A percentile compares a stretch with the other conserved stretches of the same genome.
These are phyloP conservation scores for Sylvicola fuscatus DNA, from an alignment of 2,888 invertebrate species.

Conservation along the genomic window DNA sequence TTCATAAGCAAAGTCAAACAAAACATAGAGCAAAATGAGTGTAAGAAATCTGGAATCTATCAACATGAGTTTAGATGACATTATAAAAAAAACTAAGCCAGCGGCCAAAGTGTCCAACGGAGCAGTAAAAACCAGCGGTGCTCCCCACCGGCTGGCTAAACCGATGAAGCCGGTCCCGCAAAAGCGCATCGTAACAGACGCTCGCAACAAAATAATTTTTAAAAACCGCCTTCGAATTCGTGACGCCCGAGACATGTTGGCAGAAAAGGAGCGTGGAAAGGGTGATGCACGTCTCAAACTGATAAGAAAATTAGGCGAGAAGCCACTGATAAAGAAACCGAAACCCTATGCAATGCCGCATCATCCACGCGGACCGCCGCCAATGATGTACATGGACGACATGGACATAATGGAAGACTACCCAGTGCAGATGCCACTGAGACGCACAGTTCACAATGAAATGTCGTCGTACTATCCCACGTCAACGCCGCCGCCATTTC, in stretches of 20 bases:
- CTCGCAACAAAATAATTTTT: constrained; percentile 55
- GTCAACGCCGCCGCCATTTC: constrained; percentile 8
- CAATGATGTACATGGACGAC: neutral
- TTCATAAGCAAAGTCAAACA: too few species aligned
- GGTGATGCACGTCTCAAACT: constrained; percentile 43
- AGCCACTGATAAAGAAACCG: neutral
- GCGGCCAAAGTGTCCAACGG: too few species aligned
- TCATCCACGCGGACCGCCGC: too few species aligned
- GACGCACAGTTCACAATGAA: constrained; percentile 19
- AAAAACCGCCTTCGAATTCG: constrained; percentile 54
- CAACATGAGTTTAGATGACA: too few species aligned
- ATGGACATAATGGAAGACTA: constrained; percentile 23
- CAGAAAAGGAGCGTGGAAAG: constrained; percentile 47
- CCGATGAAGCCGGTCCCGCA: too few species aligned
- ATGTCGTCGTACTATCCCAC: constrained; percentile 11
- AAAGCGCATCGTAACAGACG: constrained; percentile 28
- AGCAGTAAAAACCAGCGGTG: too few species aligned
- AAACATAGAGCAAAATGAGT: too few species aligned
- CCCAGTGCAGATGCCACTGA: constrained; percentile 6
- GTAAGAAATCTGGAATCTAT: too few species aligned
- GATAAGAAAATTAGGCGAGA: neutral
- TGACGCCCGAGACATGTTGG: constrained; percentile 63
- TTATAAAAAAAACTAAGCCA: too few species aligned
- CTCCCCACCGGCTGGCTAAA: too few species aligned
- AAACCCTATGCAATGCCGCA: neutral